Base-by-base conservation (phyloP, 2,797 vertebrate species). In the Eulemur rubriventer region DNA sequence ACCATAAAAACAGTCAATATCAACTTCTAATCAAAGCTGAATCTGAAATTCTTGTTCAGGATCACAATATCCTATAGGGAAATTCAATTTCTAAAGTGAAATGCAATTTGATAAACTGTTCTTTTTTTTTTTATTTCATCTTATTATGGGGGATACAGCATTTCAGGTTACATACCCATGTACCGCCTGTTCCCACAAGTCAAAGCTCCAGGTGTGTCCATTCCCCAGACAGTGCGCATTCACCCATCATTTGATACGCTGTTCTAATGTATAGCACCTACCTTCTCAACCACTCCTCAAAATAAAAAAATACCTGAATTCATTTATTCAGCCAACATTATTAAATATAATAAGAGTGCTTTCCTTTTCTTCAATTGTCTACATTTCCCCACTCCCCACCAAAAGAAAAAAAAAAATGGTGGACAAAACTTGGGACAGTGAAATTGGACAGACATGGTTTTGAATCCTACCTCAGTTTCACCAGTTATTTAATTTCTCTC, bases 341-440 rank as follows among this genome's bases (percentile, higher is more conserved):
- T 63, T 63, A 63, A 33, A 63, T 84, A 76, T 30, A 85, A 4
- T 48, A 79, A 73, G 14, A 89, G 48, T 85, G 11, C 1, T 67
- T 92, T 95, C 67, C 24, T 65, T 72, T 94, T 70, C 65, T 73
- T 94, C 61, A 95, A 80, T 94, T 67, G 89, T 94, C 52, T 73
- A n/a, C 38, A 48, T 79, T 69, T 61, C 63, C 35, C 7, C 20
- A 65, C 5, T 33, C 11, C 48, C 6, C 57, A 13, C 4, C 22
- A 35, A 76, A 90, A 65, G 16, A 57, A 57, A 59, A 59, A 17
- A 63, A 17, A 4, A 82, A 26, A 63, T 2, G 67, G 50, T 90
- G 17, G 22, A 41, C 84, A 93, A 80, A 80, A 80, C 57, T 35
- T 4, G 3, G n/a, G 43, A 81, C 91, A 85, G 65, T 28, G 20